Base-by-base conservation (phyloP, 1,140 invertebrate species). In the Holcopasites calliopsidis region DNA sequence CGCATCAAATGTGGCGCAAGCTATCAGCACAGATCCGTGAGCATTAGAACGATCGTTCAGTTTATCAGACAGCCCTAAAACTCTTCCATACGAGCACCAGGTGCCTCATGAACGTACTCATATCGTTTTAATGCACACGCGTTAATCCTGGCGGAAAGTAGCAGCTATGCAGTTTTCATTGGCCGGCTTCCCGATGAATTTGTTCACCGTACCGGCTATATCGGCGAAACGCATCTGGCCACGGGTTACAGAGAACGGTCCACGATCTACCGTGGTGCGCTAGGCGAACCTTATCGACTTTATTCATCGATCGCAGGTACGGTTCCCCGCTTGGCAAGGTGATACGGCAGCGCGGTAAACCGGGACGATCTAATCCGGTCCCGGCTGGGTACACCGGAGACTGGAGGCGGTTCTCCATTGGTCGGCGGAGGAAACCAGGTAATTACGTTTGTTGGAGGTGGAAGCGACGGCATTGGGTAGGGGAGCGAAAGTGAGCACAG, bases 401-500 rank as follows among this genome's bases (percentile, higher is more conserved):
- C 40, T 68, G 42, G 42, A 58, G 55, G 21, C 61, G 50, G 64
- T 49, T 50, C 62, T 31, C 35, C 33, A 69, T 58, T 50, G 65
- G 42, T 38, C 16, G 58, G 5, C 42, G 40, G 66, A 70, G 58
- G 72, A 71, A 40, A 60, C 31, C 60, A 70, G 54, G 65, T 71
- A 69, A 66, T 38, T 66, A 70, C 74, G 80, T 52, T 13, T 42
- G 21, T n/a, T 58, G 68, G 75, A 77, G 54, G 77, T 74, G 78
- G 80, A 60, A 74, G 38, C 69, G 33, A 38, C 54, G 62, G 35
- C 21, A 49, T 35, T n/a, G 82, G 74, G 89, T 86, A 86, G 87
- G 89, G 71, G 88, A 89, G 88, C 89, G 90, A 91, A 91, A 92
- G 90, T 90, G 90, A 91, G 83, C 85, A 84, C 74, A 88, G 83